Conservation (phyloP, 2,888 invertebrate species). For the Ferrisia virgata region DNA sequence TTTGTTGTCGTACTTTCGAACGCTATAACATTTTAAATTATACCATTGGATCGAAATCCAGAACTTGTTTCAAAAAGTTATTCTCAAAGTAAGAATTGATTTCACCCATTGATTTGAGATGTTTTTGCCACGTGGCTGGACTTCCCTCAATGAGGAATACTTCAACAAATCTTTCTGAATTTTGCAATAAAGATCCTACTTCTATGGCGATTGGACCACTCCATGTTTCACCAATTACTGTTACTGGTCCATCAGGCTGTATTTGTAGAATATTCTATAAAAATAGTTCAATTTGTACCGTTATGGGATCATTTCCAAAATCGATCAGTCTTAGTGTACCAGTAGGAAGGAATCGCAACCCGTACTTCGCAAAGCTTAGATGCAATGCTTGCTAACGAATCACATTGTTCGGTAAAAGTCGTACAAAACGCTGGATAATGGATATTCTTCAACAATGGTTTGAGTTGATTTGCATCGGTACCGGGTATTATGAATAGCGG, state of each 20-base stretch:
- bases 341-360: no score
- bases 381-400: neutral
- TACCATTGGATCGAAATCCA: neutral
- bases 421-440: slow-evolving; percentile 54
- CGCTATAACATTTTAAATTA: neutral
- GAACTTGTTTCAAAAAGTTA: slow-evolving; percentile 33
- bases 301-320: no score
- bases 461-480: slow-evolving; percentile 51
- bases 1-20: neutral
- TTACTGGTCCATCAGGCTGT: slow-evolving; percentile 34
- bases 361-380: neutral
- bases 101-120: slow-evolving; percentile 4
- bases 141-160: slow-evolving; percentile 39
- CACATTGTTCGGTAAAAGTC: slow-evolving; percentile 50
- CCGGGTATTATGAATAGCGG: slow-evolving; percentile 55
- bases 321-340: no score
- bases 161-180: neutral
- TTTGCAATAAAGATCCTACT: slow-evolving; percentile 46
- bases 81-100: slow-evolving; percentile 34
- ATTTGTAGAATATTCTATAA: slow-evolving; percentile 32
- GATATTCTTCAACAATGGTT: slow-evolving; percentile 51
- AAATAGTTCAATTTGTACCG: no score
- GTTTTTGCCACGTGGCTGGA: slow-evolving; percentile 33
- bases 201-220: slow-evolving; percentile 28
- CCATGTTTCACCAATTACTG: slow-evolving; percentile 39